These are phyloP conservation scores for Chironomus tepperi DNA, from an alignment of 1,140 invertebrate genomes.

Conservation along the genomic window DNA sequence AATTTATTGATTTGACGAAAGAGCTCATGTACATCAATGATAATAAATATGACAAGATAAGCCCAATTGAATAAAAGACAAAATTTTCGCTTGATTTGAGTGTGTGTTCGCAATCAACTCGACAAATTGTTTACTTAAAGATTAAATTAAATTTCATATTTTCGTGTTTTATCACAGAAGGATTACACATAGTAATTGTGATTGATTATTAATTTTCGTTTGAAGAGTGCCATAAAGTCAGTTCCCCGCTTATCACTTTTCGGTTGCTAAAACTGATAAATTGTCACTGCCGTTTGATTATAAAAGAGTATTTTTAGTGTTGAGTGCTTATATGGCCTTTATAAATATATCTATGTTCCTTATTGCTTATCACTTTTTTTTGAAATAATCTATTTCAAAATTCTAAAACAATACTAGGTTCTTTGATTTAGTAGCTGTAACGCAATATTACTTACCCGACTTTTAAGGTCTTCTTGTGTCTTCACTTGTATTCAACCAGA, in stretches of 20 bases:
- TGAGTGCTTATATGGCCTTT: neutral
- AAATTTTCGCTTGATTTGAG: too few species aligned
- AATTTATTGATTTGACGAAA: conserved; percentile 14
- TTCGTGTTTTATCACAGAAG: neutral
- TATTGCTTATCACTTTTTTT: too few species aligned
- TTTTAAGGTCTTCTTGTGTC: too few species aligned
- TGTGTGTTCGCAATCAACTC: too few species aligned
- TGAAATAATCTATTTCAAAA: too few species aligned
- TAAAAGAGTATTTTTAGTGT: neutral
- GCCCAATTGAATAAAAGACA: neutral
- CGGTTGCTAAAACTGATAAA: conserved; percentile 8
- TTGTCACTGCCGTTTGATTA: neutral
- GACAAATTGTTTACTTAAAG: too few species aligned
- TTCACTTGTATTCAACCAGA: too few species aligned
- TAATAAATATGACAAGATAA: conserved; percentile 23
- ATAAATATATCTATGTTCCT: too few species aligned
- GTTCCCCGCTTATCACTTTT: neutral
- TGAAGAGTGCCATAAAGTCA: neutral
- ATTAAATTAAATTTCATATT: too few species aligned
- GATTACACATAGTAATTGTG: neutral
- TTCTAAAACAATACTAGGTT: too few species aligned
- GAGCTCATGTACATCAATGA: neutral
- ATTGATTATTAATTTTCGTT: conserved; percentile 22
- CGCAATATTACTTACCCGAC: too few species aligned
- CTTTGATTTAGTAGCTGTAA: too few species aligned